Evolutionary conservation across 2,797 vertebrate species (phyloP).

Genomic region (Cirrhinus mrigala): DNA sequence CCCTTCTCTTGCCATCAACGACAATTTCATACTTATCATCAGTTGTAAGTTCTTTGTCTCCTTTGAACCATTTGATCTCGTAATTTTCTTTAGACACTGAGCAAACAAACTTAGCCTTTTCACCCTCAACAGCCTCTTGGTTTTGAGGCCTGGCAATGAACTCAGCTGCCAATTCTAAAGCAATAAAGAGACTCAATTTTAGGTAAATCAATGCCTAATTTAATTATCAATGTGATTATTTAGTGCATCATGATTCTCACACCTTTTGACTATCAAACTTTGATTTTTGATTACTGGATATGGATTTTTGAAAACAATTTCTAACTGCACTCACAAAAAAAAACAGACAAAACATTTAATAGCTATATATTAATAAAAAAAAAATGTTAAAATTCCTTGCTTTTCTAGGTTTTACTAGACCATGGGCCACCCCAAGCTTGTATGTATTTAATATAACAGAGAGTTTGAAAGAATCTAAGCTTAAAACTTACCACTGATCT

Average conservation of each 20-base stretch:
- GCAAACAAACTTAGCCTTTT: conserved; percentile 93
- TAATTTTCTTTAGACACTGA: conserved; percentile 94
- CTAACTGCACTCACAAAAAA: background rate
- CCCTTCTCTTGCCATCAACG: conserved; percentile 91
- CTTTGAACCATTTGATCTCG: conserved; percentile 90
- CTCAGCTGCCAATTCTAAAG: conserved; percentile 93
- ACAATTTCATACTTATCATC: conserved; percentile 90
- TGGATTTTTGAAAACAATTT: background rate
- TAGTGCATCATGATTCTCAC: background rate
- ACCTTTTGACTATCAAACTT: background rate
- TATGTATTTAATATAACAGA: conserved; percentile 73
- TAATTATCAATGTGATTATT: background rate
- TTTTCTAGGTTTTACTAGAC: background rate
- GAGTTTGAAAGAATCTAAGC: background rate
- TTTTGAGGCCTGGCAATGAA: conserved; percentile 94
- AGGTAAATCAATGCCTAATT: conserved; percentile 70
- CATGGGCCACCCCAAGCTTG: conserved; percentile 38
- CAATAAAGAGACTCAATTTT: conserved; percentile 68
- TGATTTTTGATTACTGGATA: background rate
- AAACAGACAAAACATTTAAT: background rate
- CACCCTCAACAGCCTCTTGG: conserved; percentile 92
- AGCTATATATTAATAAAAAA: background rate
- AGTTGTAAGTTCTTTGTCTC: conserved; percentile 81
- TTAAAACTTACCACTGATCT: conserved; percentile 85
- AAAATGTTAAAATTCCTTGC: background rate